These are phyloP conservation scores for Acropternis orthonyx DNA, from an alignment of 2,797 vertebrate genomes.

Conservation along the genomic window DNA sequence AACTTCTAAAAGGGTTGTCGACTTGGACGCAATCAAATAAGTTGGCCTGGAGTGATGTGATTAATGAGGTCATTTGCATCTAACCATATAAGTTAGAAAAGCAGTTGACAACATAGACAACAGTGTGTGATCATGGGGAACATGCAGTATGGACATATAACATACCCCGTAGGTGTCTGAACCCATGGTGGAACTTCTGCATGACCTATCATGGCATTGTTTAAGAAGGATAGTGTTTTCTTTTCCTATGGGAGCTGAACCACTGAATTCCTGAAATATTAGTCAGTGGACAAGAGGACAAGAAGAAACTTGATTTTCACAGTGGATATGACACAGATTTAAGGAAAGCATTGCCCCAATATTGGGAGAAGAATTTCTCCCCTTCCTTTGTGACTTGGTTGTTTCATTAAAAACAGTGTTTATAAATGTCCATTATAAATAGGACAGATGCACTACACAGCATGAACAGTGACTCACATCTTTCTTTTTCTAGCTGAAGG, in stretches of 20 bases:
- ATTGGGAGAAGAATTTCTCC: neutral
- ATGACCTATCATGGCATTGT: neutral
- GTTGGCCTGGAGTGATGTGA: too few relatives aligned
- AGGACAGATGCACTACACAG: neutral
- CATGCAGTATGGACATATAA: neutral
- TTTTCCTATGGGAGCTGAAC: neutral
- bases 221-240: neutral
- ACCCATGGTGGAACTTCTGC: neutral
- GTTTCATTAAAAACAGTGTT: neutral
- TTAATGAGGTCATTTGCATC: neutral
- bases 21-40: neutral
- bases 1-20: neutral
- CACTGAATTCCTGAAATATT: neutral
- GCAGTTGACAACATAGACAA: neutral
- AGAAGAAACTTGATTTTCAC: neutral
- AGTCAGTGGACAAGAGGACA: neutral
- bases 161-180: neutral
- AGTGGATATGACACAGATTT: neutral
- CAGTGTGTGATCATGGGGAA: neutral
- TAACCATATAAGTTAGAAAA: neutral
- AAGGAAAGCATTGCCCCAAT: fast-evolving
- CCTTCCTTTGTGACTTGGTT: neutral
- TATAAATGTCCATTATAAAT: neutral
- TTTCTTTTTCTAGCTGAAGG: neutral
- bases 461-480: neutral